A percentile compares a stretch with the other conserved stretches of the same genome.
Conservation (phyloP, 2,797 vertebrate genomes). For the Gallirallus australis region DNA sequence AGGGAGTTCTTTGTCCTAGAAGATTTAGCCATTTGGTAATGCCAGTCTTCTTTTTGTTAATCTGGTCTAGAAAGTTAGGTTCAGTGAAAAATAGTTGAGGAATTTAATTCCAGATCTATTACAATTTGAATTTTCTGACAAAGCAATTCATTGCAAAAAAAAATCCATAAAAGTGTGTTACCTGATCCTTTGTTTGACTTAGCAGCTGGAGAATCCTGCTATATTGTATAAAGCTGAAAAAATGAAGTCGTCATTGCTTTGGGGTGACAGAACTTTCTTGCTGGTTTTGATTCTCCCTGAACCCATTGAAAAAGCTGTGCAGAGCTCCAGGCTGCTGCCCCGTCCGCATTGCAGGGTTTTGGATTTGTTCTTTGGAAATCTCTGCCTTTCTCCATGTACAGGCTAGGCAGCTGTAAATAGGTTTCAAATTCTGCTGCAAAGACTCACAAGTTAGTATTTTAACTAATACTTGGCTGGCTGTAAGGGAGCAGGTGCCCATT, state of each 20-base stretch:
- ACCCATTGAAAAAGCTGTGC: background rate
- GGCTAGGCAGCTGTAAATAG: background rate
- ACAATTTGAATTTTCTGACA: background rate
- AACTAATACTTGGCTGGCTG: background rate
- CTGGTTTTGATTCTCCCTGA: background rate
- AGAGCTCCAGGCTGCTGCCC: background rate
- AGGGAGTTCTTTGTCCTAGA: background rate
- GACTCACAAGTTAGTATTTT: background rate
- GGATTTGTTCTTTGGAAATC: background rate
- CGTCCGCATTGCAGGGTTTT: background rate
- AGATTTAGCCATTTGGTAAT: background rate
- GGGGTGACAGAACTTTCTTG: background rate
- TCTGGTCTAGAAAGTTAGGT: background rate
- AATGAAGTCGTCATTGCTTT: background rate
- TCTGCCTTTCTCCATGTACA: background rate
- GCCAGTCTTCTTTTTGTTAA: background rate
- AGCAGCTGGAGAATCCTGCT: background rate
- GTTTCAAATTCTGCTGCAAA: background rate
- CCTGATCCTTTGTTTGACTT: background rate
- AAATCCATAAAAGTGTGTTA: background rate
- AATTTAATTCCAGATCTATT: background rate
- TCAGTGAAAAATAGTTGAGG: background rate
- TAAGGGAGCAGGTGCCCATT: background rate
- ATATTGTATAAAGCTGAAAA: background rate
- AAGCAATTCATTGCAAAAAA: background rate